Base-by-base conservation (phyloP, 2,888 invertebrate genomes). In the Parapristionchus giblindavisi region DNA sequence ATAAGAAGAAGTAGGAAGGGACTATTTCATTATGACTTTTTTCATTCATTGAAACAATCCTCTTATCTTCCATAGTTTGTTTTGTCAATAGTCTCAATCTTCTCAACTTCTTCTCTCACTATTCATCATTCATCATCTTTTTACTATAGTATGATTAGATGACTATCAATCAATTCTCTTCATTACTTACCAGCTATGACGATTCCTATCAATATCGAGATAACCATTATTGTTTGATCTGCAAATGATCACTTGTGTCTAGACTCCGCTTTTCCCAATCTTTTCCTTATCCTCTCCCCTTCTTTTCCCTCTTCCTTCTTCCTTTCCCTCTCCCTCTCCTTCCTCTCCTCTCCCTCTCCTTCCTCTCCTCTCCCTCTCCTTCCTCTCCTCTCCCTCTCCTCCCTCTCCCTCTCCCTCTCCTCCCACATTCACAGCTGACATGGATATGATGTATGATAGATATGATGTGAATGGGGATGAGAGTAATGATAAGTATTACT, bases 221-320 rank as follows among this genome's bases (percentile, higher is more conserved):
- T 72, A 40, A 81, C 80, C 83, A 83, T 83, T 21, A 83, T 63
- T 60, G 79, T 75, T 79, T 83, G 83, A 78, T 83, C 83, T 83
- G 77, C 32, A 82, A 77, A 0, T 8, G 29, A 58, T 11, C 24
- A 0, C 11, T 43, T 17, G 43, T 43, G 43, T 43, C 17, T 8
- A 17, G 11, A 17, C 17, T 43, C 43, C 43, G 11, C 8, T 43
- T 8, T 17, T 43, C 43, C 43, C 21, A n/a, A 21, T 54, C 17
- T 40, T 32, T 17, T 29, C 63, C 32, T 11, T 32, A 27, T 56
- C 29, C 56, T 6, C 14, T 8, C 21, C 3, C 32, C 29, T 5
- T 27, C 56, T 27, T 56, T 27, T 43, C 38, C 43, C 63, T 63
- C 27, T 36, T 63, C 29, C 29, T 29, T 40, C 43, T 43, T 32